Conservation (phyloP, 2,797 vertebrate species). For the Lepidocolaptes lacrymiger region DNA sequence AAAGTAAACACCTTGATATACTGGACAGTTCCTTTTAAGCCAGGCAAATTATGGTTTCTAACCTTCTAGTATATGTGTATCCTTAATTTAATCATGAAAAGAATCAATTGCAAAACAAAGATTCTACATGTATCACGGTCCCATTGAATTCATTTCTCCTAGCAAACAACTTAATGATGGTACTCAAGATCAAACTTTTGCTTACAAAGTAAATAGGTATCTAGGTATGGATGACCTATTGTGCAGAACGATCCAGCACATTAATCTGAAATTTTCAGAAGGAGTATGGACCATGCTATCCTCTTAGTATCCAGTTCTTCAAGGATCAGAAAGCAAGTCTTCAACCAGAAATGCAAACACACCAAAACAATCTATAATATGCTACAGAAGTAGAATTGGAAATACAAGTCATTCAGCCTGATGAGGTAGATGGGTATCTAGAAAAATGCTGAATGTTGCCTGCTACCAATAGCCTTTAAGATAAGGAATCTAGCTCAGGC, state of each 20-base stretch:
- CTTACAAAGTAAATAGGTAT: background rate
- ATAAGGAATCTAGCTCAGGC: background rate
- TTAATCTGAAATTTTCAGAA: background rate
- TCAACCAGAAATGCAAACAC: conserved; percentile 4
- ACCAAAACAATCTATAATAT: background rate
- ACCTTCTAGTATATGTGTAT: background rate
- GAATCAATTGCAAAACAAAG: background rate
- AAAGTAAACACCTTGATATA: background rate
- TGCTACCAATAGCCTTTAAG: background rate
- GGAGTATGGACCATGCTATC: background rate
- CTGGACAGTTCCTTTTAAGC: background rate
- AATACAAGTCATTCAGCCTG: background rate
- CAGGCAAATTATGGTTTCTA: background rate
- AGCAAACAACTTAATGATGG: background rate
- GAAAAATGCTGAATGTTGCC: background rate
- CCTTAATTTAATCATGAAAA: background rate
- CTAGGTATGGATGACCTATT: background rate
- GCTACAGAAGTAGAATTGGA: background rate
- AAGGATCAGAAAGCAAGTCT: background rate
- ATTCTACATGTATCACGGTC: background rate
- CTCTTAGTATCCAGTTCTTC: background rate
- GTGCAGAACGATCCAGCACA: background rate
- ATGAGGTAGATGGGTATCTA: background rate
- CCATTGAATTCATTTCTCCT: background rate
- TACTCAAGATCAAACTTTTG: background rate